Conservation (phyloP, 2,797 vertebrate genomes). For the Acanthurus tractus region DNA sequence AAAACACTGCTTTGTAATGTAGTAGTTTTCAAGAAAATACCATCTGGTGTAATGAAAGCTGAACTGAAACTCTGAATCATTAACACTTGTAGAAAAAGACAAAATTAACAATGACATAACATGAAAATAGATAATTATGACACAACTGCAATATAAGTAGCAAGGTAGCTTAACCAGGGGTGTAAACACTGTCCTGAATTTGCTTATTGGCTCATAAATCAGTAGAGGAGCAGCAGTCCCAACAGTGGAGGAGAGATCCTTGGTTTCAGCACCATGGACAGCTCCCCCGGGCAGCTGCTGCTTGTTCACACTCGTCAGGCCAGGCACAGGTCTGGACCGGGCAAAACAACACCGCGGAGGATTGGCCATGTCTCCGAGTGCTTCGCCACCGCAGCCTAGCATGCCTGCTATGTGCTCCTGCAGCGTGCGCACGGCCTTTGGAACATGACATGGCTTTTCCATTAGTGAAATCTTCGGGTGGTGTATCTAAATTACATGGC, state of each 20-base stretch:
- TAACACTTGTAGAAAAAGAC: not conserved
- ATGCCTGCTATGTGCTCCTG: not conserved
- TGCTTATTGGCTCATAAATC: not conserved
- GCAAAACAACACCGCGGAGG: constrained; percentile 38
- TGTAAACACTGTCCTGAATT: not conserved
- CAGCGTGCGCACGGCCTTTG: not conserved
- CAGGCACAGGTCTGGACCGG: constrained; percentile 47
- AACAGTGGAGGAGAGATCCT: not conserved
- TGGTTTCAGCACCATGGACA: constrained; percentile 72
- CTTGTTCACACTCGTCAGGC: constrained; percentile 54
- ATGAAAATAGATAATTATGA: not conserved
- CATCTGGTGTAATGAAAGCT: not conserved
- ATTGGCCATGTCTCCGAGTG: constrained; percentile 10
- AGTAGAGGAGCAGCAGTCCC: constrained; percentile 8
- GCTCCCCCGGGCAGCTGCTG: constrained; percentile 57
- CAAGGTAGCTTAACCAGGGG: not conserved
- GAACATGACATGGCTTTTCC: constrained; percentile 63
- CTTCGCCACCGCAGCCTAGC: not conserved
- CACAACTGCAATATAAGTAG: too few relatives aligned
- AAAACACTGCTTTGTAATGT: not conserved
- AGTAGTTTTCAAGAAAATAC: not conserved
- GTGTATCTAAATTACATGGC: constrained; percentile 35
- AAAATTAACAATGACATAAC: not conserved
- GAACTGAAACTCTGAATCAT: not conserved
- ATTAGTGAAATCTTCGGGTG: constrained; percentile 36